These are phyloP conservation scores for Mythimna pallens DNA, from an alignment of 2,888 invertebrate species.

Conservation along the genomic window DNA sequence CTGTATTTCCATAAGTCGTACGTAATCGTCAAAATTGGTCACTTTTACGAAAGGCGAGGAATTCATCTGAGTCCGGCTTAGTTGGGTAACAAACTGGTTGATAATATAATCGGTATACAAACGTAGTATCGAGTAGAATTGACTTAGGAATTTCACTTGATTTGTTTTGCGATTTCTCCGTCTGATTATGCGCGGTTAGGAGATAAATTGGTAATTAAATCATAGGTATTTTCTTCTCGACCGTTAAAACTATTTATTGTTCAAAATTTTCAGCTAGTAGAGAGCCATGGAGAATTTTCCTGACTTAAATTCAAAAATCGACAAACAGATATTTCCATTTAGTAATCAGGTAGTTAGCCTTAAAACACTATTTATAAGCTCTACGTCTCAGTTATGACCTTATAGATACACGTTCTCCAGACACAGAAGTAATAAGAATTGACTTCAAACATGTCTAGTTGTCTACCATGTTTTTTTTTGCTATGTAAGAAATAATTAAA, in stretches of 20 bases:
- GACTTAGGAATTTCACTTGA: slow-evolving; percentile 77
- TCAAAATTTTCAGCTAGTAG: not conserved
- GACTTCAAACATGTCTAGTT: not conserved
- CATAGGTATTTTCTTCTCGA: not conserved
- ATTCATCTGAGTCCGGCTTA: slow-evolving; percentile 67
- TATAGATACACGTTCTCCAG: slow-evolving; percentile 17
- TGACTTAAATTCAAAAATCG: not conserved
- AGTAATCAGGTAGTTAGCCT: not conserved
- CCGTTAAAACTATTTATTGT: not conserved
- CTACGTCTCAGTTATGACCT: slow-evolving; percentile 29
- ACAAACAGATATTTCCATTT: not conserved
- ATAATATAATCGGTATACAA: slow-evolving; percentile 71
- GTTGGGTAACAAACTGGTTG: slow-evolving; percentile 83
- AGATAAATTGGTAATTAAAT: slow-evolving; percentile 21
- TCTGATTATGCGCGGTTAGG: slow-evolving; percentile 39
- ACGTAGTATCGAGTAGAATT: slow-evolving; percentile 68
- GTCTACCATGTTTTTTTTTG: not conserved
- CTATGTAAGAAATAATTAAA: not conserved
- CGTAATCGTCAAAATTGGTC: slow-evolving; percentile 68
- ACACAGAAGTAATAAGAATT: slow-evolving; percentile 19
- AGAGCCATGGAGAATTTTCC: no score
- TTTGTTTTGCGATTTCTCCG: slow-evolving; percentile 75
- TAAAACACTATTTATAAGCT: slow-evolving; percentile 7
- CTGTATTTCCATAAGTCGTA: slow-evolving; percentile 69
- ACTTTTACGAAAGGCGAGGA: slow-evolving; percentile 70